Conservation (phyloP, 2,113 vertebrate species). For the Aythya baeri region DNA sequence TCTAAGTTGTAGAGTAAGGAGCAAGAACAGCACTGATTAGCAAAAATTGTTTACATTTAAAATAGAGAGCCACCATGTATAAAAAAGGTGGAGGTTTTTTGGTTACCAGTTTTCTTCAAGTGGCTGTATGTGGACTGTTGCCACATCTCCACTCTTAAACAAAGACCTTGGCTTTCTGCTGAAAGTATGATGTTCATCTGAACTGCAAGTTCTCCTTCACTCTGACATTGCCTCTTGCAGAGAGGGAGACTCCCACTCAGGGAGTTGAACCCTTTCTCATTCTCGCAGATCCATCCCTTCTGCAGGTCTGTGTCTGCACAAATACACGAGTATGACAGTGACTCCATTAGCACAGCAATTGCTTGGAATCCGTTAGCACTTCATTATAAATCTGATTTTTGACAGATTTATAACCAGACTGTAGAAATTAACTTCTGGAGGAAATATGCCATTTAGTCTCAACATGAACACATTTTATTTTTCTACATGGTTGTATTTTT, state of each 20-base stretch:
- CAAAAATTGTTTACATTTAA: not conserved
- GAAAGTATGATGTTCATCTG: not conserved
- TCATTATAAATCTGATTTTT: constrained; percentile 50
- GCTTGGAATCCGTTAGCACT: constrained; percentile 25
- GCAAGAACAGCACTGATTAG: not conserved
- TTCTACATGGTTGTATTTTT: not conserved
- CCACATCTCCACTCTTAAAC: not conserved
- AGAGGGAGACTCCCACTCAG: not conserved
- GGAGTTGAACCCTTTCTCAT: not conserved
- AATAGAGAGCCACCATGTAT: not conserved
- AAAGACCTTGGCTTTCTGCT: not conserved
- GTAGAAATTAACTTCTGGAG: constrained; percentile 46
- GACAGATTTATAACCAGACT: constrained; percentile 53
- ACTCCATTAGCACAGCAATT: constrained; percentile 25
- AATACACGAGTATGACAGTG: not conserved
- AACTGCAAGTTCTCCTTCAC: not conserved
- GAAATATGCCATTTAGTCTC: constrained; percentile 43
- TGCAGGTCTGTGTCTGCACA: not conserved
- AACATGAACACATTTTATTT: constrained; percentile 38
- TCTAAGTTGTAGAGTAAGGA: not conserved
- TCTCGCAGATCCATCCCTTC: not conserved
- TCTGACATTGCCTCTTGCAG: not conserved
- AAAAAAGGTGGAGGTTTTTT: not conserved
- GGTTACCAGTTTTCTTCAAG: not conserved
- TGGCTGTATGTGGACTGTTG: not conserved